Evolutionary conservation across 2,113 vertebrate species (phyloP).

Genomic region (Synodontis membranacea): DNA sequence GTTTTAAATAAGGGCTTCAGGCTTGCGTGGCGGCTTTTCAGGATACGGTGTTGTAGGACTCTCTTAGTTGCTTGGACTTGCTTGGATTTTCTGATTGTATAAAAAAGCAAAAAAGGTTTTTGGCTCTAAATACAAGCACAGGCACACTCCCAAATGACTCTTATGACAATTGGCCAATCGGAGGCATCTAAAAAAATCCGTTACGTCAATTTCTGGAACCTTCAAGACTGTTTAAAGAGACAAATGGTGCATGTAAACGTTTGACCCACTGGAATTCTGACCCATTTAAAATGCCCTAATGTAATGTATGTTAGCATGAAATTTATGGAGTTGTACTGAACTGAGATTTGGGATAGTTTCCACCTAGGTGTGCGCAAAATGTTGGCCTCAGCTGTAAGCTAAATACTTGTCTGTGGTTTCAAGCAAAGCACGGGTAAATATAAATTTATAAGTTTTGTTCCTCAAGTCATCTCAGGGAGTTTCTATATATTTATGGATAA

Average conservation of each 20-base stretch:
- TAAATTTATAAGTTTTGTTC: too few species aligned
- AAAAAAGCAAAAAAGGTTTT: not conserved
- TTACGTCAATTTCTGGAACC: not conserved
- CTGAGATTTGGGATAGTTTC: not conserved
- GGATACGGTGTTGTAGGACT: not conserved
- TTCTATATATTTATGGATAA: too few species aligned
- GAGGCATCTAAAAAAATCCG: not conserved
- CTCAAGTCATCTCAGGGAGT: too few species aligned
- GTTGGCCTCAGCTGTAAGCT: not conserved
- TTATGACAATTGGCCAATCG: not conserved
- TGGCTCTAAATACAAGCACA: not conserved
- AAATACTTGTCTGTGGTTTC: not conserved
- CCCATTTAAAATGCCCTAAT: not conserved
- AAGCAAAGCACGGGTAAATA: not conserved
- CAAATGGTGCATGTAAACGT: not conserved
- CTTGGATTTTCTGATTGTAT: not conserved
- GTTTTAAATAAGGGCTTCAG: not conserved
- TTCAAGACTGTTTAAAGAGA: not conserved
- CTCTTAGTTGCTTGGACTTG: not conserved
- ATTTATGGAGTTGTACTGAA: not conserved
- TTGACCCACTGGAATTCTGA: not conserved
- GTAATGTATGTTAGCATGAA: not conserved
- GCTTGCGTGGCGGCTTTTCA: not conserved
- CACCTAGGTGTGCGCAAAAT: not conserved
- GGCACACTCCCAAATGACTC: not conserved